phyloP scores from a whole-genome alignment of 1,140 invertebrate species.

The Drosophila repleta region DNA sequence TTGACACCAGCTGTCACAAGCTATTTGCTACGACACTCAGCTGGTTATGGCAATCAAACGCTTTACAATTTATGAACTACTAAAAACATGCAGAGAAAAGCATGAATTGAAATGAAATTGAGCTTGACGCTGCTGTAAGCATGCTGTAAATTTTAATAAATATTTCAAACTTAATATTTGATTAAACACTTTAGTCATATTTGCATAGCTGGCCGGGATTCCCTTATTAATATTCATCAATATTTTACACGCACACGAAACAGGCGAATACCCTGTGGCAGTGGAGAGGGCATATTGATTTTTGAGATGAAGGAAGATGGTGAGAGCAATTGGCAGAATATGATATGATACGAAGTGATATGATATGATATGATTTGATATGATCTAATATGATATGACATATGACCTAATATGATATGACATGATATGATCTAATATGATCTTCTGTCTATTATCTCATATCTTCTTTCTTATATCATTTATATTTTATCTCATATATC shows the following conservation, averaged over 20 bases:
- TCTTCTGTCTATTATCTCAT: too few species aligned
- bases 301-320: too few species aligned
- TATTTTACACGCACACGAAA: conserved; percentile 20
- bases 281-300: not conserved
- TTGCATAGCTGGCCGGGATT: conserved; percentile 27
- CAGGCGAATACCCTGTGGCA: conserved; percentile 11
- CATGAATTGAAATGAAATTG: not conserved
- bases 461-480: too few species aligned
- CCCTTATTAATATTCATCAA: conserved; percentile 50
- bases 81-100: not conserved
- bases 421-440: too few species aligned
- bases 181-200: conserved; percentile 40
- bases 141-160: conserved; percentile 8
- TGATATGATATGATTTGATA: too few species aligned
- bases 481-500: too few species aligned
- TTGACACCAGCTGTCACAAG: conserved; percentile 65
- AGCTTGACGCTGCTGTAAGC: not conserved
- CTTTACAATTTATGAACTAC: conserved; percentile 16
- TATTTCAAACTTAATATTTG: conserved; percentile 18
- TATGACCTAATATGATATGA: too few species aligned
- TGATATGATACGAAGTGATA: too few species aligned
- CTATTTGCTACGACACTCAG: conserved; percentile 56
- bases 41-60: conserved; percentile 12
- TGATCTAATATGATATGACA: too few species aligned
- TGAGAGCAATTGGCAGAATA: too few species aligned